These are phyloP conservation scores for Ellobius talpinus DNA, from an alignment of 2,113 vertebrate genomes.

Conservation along the genomic window DNA sequence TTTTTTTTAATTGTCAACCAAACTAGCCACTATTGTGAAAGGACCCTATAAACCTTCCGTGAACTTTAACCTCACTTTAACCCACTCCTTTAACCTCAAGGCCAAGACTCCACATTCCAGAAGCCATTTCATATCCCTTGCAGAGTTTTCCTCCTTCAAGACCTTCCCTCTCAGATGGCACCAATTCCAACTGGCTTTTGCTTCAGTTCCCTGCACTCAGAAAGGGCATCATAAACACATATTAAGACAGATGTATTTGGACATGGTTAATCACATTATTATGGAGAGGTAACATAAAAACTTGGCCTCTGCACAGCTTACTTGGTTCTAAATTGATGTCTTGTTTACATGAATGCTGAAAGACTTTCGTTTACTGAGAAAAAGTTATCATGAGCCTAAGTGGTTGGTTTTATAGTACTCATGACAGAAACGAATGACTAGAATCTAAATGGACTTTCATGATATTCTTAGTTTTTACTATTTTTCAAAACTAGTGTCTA, in stretches of 20 bases:
- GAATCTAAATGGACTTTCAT: conserved; percentile 24
- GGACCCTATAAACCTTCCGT: neutral
- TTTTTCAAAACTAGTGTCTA: conserved; percentile 48
- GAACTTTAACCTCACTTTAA: neutral
- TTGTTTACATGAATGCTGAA: conserved; percentile 31
- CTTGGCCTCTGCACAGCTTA: neutral
- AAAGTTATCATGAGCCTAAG: neutral
- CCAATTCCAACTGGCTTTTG: neutral
- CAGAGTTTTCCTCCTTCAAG: neutral
- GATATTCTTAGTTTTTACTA: conserved; percentile 39
- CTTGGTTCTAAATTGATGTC: neutral
- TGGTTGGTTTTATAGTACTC: conserved; percentile 7
- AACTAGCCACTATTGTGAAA: neutral
- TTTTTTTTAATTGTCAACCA: neutral
- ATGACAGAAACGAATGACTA: neutral
- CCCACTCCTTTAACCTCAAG: neutral
- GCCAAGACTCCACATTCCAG: neutral
- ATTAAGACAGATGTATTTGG: neutral
- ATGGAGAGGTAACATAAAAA: conserved; percentile 4
- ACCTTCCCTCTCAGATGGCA: neutral
- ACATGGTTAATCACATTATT: neutral
- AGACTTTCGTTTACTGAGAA: conserved; percentile 43
- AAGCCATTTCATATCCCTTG: neutral
- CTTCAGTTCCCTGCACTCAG: neutral
- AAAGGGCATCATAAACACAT: neutral